Evolutionary conservation across 2,113 vertebrate species (phyloP).

Genomic region (Camelus dromedarius): DNA sequence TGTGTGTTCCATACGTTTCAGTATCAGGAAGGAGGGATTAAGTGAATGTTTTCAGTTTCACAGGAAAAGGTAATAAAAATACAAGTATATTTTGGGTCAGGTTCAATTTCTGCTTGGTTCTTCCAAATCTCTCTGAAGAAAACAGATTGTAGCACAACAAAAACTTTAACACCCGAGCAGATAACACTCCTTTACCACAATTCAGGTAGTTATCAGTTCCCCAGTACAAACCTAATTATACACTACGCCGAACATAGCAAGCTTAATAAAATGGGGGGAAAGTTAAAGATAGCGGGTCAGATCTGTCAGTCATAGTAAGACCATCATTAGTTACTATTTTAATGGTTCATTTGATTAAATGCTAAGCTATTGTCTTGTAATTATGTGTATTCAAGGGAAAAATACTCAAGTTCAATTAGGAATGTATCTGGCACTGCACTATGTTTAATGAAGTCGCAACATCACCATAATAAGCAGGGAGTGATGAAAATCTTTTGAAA

Average conservation of each 20-base stretch:
- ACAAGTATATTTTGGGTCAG: constrained; percentile 73
- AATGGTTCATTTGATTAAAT: constrained; percentile 87
- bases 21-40: constrained; percentile 80
- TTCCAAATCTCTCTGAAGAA: constrained; percentile 64
- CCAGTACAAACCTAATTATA: neutral
- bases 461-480: constrained; percentile 81
- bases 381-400: constrained; percentile 85
- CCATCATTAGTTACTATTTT: constrained; percentile 85
- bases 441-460: constrained; percentile 82
- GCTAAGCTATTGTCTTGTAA: constrained; percentile 83
- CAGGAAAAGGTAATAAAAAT: constrained; percentile 79
- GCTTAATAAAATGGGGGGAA: constrained; percentile 52
- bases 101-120: constrained; percentile 78
- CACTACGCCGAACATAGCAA: constrained; percentile 26
- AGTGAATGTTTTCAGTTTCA: constrained; percentile 80
- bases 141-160: constrained; percentile 52
- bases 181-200: constrained; percentile 45
- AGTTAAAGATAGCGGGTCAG: constrained; percentile 65
- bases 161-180: constrained; percentile 50
- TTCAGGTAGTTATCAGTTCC: constrained; percentile 53
- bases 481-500: constrained; percentile 86
- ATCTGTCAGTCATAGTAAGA: constrained; percentile 81
- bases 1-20: constrained; percentile 72
- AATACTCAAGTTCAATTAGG: constrained; percentile 84
- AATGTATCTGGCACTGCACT: constrained; percentile 81